phyloP scores from a whole-genome alignment of 2,113 vertebrate species.

The Stegostoma tigrinum region DNA sequence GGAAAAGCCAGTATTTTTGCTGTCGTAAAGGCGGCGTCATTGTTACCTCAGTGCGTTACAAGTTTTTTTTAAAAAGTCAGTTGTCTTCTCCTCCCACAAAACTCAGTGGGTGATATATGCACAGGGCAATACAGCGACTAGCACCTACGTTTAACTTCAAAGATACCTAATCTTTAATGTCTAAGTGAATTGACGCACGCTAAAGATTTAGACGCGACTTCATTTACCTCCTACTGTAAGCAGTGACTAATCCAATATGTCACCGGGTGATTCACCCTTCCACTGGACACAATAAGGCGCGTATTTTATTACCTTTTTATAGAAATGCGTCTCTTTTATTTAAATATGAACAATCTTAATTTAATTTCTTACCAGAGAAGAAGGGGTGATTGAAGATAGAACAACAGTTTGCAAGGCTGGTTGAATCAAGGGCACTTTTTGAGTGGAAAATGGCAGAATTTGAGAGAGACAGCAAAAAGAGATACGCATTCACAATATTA shows the following conservation, averaged over 20 bases:
- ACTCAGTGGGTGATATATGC: not conserved
- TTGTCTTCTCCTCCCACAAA: not conserved
- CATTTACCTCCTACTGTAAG: not conserved
- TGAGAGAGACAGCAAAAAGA: not conserved
- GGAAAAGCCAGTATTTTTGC: not conserved
- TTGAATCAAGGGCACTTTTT: no score
- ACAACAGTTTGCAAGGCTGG: not conserved
- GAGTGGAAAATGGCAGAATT: not conserved
- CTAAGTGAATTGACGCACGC: not conserved
- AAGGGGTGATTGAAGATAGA: not conserved
- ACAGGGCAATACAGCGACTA: not conserved
- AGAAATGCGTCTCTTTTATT: not conserved
- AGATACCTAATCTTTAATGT: not conserved
- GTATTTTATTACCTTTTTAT: not conserved
- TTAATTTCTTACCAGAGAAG: not conserved
- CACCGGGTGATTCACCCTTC: not conserved
- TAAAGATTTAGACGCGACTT: not conserved
- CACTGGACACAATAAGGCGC: not conserved
- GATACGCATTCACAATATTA: not conserved
- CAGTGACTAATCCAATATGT: not conserved
- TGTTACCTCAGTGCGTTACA: not conserved
- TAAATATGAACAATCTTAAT: not conserved
- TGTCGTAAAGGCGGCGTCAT: not conserved
- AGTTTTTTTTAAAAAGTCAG: not conserved
- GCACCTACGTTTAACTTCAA: not conserved